phyloP scores from a whole-genome alignment of 2,888 invertebrate species.

The Tricholauxania praeusta region DNA sequence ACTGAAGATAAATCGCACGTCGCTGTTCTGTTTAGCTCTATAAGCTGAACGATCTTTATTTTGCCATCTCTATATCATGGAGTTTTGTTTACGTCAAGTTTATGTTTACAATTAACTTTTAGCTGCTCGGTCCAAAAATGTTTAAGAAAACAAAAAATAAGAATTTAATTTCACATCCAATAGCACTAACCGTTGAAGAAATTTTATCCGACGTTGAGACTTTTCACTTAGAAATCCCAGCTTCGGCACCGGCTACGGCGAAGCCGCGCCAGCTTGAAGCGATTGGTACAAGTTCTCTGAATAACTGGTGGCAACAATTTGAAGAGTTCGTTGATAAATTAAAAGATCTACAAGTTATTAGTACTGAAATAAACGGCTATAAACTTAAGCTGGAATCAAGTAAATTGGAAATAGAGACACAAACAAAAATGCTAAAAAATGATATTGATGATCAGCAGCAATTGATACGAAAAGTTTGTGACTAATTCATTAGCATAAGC shows the following conservation, averaged over 20 bases:
- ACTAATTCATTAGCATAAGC: too few relatives aligned
- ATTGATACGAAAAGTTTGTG: too few relatives aligned
- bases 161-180: slow-evolving; percentile 48
- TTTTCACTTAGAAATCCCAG: slow-evolving; percentile 54
- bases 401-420: slow-evolving; percentile 57
- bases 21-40: too few relatives aligned
- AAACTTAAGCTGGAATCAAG: slow-evolving; percentile 56
- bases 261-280: slow-evolving; percentile 40
- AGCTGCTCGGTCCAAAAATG: slow-evolving; percentile 45
- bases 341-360: slow-evolving; percentile 55
- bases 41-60: too few relatives aligned
- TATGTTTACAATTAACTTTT: not conserved
- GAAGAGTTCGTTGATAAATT: slow-evolving; percentile 63
- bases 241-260: not conserved
- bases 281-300: slow-evolving; percentile 44
- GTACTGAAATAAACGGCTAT: slow-evolving; percentile 54
- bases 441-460: slow-evolving; percentile 55
- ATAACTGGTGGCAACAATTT: slow-evolving; percentile 64
- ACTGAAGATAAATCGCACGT: too few relatives aligned
- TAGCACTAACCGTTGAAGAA: slow-evolving; percentile 59
- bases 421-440: slow-evolving; percentile 54
- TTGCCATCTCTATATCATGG: too few relatives aligned
- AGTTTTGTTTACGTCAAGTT: too few relatives aligned
- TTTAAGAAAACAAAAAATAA: slow-evolving; percentile 55
- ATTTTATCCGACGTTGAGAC: slow-evolving; percentile 63